phyloP scores from a whole-genome alignment of 2,797 vertebrate species.

The Cheirogaleus major region DNA sequence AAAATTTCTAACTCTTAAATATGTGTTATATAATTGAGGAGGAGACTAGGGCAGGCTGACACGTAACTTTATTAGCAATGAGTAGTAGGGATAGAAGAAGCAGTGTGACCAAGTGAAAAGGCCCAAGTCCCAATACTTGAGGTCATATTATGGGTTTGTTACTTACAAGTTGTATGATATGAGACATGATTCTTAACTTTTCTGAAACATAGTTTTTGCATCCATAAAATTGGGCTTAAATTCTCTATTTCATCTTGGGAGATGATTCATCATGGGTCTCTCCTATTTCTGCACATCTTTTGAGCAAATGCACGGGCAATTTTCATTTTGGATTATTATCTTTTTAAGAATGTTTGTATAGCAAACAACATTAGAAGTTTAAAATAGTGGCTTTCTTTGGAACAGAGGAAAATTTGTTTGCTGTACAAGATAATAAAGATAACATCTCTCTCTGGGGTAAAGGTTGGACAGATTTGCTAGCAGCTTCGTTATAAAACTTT shows the following conservation, averaged over 20 bases:
- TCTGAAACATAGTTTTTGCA: neutral
- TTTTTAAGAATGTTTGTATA: neutral
- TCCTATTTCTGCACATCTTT: neutral
- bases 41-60: too few relatives aligned
- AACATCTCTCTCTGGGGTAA: neutral
- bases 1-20: constrained; percentile 3
- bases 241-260: neutral
- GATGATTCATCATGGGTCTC: neutral
- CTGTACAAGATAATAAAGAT: constrained; percentile 10
- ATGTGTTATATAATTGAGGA: neutral
- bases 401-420: neutral
- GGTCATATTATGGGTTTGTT: neutral
- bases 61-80: neutral
- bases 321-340: neutral
- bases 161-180: neutral
- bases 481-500: neutral
- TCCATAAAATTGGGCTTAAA: neutral
- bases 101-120: neutral
- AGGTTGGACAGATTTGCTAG: neutral
- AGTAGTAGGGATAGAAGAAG: neutral
- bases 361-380: neutral
- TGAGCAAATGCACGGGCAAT: neutral
- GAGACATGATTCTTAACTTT: neutral
- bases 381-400: neutral
- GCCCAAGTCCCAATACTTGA: neutral